Evolutionary conservation across 2,113 vertebrate species (phyloP).

Genomic region (Poecilia latipinna): DNA sequence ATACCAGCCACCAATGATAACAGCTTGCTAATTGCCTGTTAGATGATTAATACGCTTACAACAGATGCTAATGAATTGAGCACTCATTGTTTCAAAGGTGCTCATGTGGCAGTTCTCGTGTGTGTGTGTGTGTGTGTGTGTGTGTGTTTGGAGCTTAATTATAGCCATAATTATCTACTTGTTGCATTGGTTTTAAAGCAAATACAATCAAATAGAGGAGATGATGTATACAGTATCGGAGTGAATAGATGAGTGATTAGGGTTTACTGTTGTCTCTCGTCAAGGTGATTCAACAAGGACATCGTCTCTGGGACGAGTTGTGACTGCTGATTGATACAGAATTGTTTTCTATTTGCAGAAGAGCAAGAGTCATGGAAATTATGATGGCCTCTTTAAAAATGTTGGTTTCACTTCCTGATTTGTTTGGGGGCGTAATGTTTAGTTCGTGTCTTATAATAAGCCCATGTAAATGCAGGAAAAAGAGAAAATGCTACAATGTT

Average conservation of each 20-base stretch:
- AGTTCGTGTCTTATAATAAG: neutral
- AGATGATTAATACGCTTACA: conserved; percentile 99
- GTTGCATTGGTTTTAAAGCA: conserved; percentile 96
- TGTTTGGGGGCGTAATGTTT: neutral
- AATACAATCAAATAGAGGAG: conserved; percentile 96
- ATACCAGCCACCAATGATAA: conserved; percentile 96
- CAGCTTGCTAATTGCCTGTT: conserved; percentile 99
- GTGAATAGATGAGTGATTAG: conserved; percentile 86
- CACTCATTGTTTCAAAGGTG: conserved; percentile 97
- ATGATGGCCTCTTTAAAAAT: neutral
- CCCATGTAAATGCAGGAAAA: too few relatives aligned
- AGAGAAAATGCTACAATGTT: too few relatives aligned
- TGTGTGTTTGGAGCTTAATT: conserved; percentile 94
- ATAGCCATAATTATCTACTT: conserved; percentile 97
- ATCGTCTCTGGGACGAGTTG: conserved; percentile 23
- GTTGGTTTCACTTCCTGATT: neutral
- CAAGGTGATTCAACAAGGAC: conserved; percentile 43
- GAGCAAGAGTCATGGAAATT: neutral
- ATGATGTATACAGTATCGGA: conserved; percentile 83
- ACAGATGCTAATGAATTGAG: conserved; percentile 98
- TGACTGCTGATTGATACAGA: conserved; percentile 23
- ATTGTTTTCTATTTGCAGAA: neutral
- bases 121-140: conserved; percentile 58
- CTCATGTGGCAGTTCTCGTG: conserved; percentile 77
- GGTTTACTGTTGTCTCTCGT: conserved; percentile 73